Evolutionary conservation across 2,797 vertebrate species (phyloP).

Genomic region (Pangasius krempfi): DNA sequence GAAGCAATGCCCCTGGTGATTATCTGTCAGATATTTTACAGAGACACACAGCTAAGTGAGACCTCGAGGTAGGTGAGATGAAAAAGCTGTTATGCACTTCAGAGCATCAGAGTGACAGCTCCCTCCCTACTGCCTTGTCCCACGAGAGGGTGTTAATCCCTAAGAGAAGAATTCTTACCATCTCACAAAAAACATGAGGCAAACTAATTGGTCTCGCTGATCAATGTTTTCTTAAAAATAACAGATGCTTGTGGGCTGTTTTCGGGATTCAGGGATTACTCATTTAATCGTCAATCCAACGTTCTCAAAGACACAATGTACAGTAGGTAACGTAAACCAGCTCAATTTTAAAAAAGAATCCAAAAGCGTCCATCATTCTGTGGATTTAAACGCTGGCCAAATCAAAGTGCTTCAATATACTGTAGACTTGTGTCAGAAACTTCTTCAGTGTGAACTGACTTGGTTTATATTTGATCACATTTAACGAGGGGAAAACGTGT

Average conservation of each 20-base stretch:
- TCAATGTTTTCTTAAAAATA: slow-evolving; percentile 6
- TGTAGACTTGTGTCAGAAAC: background rate
- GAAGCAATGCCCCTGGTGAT: slow-evolving; percentile 59
- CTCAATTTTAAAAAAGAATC: background rate
- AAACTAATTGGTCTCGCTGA: slow-evolving; percentile 3
- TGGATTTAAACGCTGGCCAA: background rate
- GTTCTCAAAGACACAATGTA: background rate
- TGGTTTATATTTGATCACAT: background rate
- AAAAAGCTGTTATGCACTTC: slow-evolving; percentile 19
- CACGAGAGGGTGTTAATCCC: background rate
- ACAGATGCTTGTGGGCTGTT: slow-evolving; percentile 4
- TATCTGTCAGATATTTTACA: slow-evolving; percentile 56
- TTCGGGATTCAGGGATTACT: background rate
- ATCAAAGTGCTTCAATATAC: background rate
- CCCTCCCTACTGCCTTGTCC: background rate
- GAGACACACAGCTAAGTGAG: slow-evolving; percentile 29
- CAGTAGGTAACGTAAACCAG: background rate
- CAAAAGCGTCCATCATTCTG: background rate
- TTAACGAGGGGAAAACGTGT: background rate
- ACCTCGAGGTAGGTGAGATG: slow-evolving; percentile 23
- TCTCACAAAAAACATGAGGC: background rate
- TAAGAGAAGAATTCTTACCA: background rate
- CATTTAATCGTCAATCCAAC: background rate
- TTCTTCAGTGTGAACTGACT: background rate
- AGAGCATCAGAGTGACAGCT: background rate